Conservation (phyloP, 2,797 vertebrate genomes). For the Nasua narica region DNA sequence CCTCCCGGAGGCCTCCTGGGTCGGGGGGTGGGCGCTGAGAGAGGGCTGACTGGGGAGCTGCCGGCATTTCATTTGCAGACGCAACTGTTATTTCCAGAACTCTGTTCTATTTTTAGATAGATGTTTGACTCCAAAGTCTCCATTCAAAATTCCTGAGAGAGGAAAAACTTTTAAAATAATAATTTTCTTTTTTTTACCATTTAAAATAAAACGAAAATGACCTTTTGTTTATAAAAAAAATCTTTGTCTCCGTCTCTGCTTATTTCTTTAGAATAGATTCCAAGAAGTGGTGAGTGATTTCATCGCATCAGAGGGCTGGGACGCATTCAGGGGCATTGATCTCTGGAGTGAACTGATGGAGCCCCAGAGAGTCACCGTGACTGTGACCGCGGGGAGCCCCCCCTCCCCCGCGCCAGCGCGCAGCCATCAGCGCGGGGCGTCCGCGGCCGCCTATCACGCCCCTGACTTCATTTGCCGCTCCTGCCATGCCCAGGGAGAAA, state of each 20-base stretch:
- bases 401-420: accelerated
- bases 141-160: slow-evolving; percentile 77
- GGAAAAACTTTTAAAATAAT: slow-evolving; percentile 61
- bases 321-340: accelerated
- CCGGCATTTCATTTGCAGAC: slow-evolving; percentile 38
- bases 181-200: background rate
- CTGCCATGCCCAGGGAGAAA: background rate
- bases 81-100: slow-evolving; percentile 71
- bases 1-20: background rate
- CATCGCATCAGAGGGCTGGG: background rate
- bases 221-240: slow-evolving; percentile 38
- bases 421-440: no score
- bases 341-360: background rate
- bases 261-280: background rate
- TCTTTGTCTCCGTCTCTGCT: slow-evolving; percentile 38
- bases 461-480: background rate
- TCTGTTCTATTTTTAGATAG: slow-evolving; percentile 72
- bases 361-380: background rate
- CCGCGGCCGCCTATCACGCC: background rate
- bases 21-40: background rate
- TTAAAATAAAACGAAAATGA: slow-evolving; percentile 59
- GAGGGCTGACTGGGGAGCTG: background rate
- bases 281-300: background rate
- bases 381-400: background rate
- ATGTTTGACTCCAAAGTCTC: slow-evolving; percentile 68